Conservation (phyloP, 1,140 invertebrate species). For the Chlorops oryzae region DNA sequence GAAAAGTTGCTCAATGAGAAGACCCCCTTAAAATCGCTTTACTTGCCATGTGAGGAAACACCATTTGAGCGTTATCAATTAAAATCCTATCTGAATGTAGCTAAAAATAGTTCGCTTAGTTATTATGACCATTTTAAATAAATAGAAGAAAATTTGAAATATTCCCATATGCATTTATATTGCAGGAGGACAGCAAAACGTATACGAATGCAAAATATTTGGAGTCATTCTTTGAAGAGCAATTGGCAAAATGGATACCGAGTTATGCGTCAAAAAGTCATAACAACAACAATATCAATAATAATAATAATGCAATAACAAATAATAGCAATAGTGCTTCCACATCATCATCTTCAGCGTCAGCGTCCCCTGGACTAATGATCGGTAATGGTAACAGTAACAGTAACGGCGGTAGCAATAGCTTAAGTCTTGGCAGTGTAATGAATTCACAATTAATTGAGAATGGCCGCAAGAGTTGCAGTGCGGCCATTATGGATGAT, state of each 20-base stretch:
- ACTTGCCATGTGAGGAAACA: too few relatives aligned
- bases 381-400: too few relatives aligned
- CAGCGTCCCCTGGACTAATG: slow-evolving; percentile 12
- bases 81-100: too few relatives aligned
- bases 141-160: too few relatives aligned
- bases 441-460: too few relatives aligned
- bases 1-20: too few relatives aligned
- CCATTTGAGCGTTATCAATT: too few relatives aligned
- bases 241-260: slow-evolving; percentile 74
- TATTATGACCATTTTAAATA: too few relatives aligned
- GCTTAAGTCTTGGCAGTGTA: too few relatives aligned
- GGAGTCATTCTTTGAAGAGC: slow-evolving; percentile 78
- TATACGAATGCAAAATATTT: slow-evolving; percentile 76
- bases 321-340: slow-evolving; percentile 17
- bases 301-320: slow-evolving; percentile 7
- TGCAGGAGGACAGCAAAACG: slow-evolving; percentile 73
- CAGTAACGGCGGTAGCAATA: neutral
- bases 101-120: too few relatives aligned
- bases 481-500: slow-evolving; percentile 29
- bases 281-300: slow-evolving; percentile 3
- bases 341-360: neutral
- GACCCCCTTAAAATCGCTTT: too few relatives aligned
- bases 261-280: slow-evolving; percentile 54
- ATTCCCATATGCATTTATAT: too few relatives aligned
- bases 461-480: slow-evolving; percentile 38